Evolutionary conservation across 2,888 invertebrate genomes (phyloP).

Genomic region (Steinernema carpocapsae): DNA sequence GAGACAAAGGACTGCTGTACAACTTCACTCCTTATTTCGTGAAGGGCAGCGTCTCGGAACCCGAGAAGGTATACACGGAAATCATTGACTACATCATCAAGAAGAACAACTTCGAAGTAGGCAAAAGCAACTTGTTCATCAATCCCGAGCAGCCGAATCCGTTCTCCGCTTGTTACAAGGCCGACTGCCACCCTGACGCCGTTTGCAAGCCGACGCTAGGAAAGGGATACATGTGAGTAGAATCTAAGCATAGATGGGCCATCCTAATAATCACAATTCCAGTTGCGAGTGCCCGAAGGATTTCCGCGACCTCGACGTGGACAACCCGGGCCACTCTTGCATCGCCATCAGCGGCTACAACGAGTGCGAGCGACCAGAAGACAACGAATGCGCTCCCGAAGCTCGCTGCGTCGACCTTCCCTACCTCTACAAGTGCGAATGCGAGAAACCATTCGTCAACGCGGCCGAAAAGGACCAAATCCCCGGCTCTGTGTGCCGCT

Average conservation of each 20-base stretch:
- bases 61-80: conserved; percentile 51
- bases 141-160: conserved; percentile 60
- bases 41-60: conserved; percentile 53
- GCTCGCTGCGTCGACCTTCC: conserved; percentile 60
- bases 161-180: conserved; percentile 58
- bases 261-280: too few relatives aligned
- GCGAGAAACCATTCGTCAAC: conserved; percentile 57
- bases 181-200: conserved; percentile 55
- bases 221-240: conserved; percentile 40
- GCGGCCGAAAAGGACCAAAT: conserved; percentile 50
- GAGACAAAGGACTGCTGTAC: conserved; percentile 51
- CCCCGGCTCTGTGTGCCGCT: conserved; percentile 70
- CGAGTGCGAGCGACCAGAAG: conserved; percentile 57
- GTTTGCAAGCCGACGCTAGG: conserved; percentile 53
- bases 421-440: conserved; percentile 61
- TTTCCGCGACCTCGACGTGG: conserved; percentile 58
- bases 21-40: conserved; percentile 62
- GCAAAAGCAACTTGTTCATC: conserved; percentile 60
- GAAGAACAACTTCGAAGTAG: conserved; percentile 58
- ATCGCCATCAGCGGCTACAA: conserved; percentile 53
- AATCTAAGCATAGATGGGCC: too few relatives aligned
- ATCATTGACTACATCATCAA: conserved; percentile 54
- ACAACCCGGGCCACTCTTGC: conserved; percentile 55
- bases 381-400: conserved; percentile 54
- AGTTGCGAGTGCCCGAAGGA: conserved; percentile 50